Evolutionary conservation across 2,888 invertebrate species (phyloP).

Genomic region (Drosophila subquinaria): DNA sequence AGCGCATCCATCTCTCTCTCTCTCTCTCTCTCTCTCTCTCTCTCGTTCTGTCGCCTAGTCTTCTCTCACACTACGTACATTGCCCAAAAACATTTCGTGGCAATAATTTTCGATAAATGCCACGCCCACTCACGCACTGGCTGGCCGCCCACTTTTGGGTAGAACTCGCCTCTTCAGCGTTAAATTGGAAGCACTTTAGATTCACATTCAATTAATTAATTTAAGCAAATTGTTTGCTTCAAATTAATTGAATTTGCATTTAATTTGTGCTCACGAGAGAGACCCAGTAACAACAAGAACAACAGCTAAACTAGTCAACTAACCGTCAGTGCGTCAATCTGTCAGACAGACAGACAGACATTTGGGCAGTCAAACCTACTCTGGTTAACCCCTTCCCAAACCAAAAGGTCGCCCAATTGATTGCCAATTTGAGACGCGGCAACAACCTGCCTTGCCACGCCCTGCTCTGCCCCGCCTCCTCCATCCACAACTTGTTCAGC

Average conservation of each 20-base stretch:
- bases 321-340: conserved; percentile 28
- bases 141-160: conserved; percentile 9
- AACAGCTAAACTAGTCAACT: conserved; percentile 6
- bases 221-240: conserved; percentile 84
- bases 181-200: conserved; percentile 80
- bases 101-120: conserved; percentile 79
- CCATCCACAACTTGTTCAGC: not conserved
- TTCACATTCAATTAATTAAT: conserved; percentile 84
- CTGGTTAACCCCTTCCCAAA: conserved; percentile 3
- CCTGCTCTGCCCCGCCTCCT: conserved; percentile 12
- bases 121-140: conserved; percentile 48
- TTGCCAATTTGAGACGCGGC: conserved; percentile 55
- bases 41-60: not conserved
- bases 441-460: conserved; percentile 6
- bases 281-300: conserved; percentile 28
- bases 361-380: conserved; percentile 25
- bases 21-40: conserved; percentile 2
- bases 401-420: conserved; percentile 38
- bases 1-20: conserved; percentile 17
- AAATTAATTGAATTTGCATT: conserved; percentile 84
- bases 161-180: conserved; percentile 60
- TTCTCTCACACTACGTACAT: conserved; percentile 1
- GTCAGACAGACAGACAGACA: conserved; percentile 29
- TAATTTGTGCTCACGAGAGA: conserved; percentile 79
- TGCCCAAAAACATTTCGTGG: conserved; percentile 57